Base-by-base conservation (phyloP, 2,113 vertebrate species). In the Ranitomeya imitator region DNA sequence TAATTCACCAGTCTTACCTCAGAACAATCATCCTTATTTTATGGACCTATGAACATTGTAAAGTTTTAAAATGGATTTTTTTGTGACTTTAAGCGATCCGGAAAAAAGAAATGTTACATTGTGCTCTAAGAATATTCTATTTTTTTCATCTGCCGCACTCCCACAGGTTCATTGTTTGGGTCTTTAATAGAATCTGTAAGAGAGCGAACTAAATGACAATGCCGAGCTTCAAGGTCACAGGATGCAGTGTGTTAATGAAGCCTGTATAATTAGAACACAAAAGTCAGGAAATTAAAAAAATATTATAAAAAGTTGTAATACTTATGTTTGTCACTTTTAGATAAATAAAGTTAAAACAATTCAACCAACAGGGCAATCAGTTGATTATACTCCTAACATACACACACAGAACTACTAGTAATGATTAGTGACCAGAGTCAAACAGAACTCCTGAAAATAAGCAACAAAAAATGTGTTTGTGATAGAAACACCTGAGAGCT, bases 121-220 rank as follows among this genome's bases (percentile, higher is more conserved):
- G 19, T 81, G 18, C n/a, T 45, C 13, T 11, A 18, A 81, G 80
- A 18, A 16, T 18, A 15, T 74, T 74, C 71, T 45, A 45, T 45
- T 45, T 37, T 37, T 16, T 37, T 13, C 60, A 65, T 63, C 37
- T 19, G 16, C 59, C 26, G 2, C n/a, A 45, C 59, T 82, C 80
- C 80, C 60, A 45, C 59, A 63, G 52, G 54, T n/a, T 79, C 6
- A 79, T 79, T 79, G 77, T 79, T 23, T 11, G 19, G 51, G 52
- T 16, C 21, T 55, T 55, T 79, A 51, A 79, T 79, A 79, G 76
- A n/a, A 55, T 21, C 76, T 77, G 74, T 51, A 52, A 77, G 8
- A 45, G 74, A 77, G 37, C 2, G 9, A 18, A 31, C 7, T 7
- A 19, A 65, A 82, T 82, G 59, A 65, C 18, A n/a, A 14, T 14